Base-by-base conservation (phyloP, 2,797 vertebrate genomes). In the Thalassophryne amazonica region DNA sequence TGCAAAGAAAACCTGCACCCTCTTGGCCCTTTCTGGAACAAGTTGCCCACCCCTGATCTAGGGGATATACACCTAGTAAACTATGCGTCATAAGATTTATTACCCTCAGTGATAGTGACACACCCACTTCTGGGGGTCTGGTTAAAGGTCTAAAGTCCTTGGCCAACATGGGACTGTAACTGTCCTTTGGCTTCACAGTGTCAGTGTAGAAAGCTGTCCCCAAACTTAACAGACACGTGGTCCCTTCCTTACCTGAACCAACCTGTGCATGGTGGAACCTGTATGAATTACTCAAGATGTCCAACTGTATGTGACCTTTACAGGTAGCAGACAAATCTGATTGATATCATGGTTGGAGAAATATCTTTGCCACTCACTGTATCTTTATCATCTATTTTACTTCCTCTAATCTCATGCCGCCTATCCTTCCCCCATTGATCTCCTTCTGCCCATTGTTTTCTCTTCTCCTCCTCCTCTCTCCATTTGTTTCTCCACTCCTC, bases 221-320 rank as follows among this genome's bases (percentile, higher is more conserved):
- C 4, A 7, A 4, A 22, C 7, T 8, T 8, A 4, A 28, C 34
- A 16, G 12, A 16, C 25, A 6, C 6, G 9, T 20, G 16, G 29
- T 12, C 14, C 7, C 6, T 2, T 2, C 12, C 27, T 41, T 14
- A 21, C 4, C 35, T 22, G 19, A 2, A 27, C 27, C 10, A 3
- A 7, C 12, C 25, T 16, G 14, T 28, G 11, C 3, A 8, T 11
- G 14, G 28, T n/a, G 3, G 9, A 5, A 13, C 11, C 32, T 19
- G n/a, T 11, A 6, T 52, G 38, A 57, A 52, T 24, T 56, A 47
- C 39, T 59, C 38, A 21, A 39, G 19, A 62, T 59, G 39, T 47
- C 41, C 34, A 23, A 24, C 18, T 55, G 30, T 13, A 38, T 39
- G 40, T 56, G 70, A 75, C 73, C 73, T 80, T 69, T 75, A 67